Evolutionary conservation across 2,113 vertebrate species (phyloP), one percentile per base, ranked within the genome.

Genomic region (Psophia crepitans): DNA sequence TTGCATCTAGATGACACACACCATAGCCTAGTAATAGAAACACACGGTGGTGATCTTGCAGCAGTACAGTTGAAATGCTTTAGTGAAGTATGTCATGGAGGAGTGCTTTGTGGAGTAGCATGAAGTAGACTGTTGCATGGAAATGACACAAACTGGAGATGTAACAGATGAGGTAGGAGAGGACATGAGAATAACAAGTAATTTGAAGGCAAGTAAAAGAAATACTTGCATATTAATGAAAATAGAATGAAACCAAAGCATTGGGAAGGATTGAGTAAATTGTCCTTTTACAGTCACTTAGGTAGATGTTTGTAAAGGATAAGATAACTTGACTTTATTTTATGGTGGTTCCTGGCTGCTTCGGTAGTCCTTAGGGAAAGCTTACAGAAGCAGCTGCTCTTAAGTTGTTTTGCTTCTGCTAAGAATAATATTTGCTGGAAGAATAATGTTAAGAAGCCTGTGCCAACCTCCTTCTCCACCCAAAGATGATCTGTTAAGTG

Each of bases 1-100:
- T 64, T 70, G 58, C 20, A 23, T 84, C 15, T 30, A 5, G n/a
- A 11, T 77, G 21, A 14, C 0, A 0, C 10, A 8, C 9, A 2
- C 15, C 2, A 1, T 0, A 2, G 46, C 0, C 0, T 16, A 6
- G 30, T n/a, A 61, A 35, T 54, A 54, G 76, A 51, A 68, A 44
- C 37, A 17, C 0, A 0, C 3, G 4, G 11, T 44, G 14, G 5
- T 75, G 21, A 32, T 69, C 15, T 39, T 80, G 63, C 30, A 43
- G 85, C 68, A 78, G 51, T 17, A n/a, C 9, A 12, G 26, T 37
- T 61, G 79, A 84, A 84, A 33, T 48, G 16, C 24, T 92, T 30
- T 37, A 26, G 8, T 44, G 6, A 69, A 83, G 26, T 19, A 3
- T 49, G 13, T 89, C 65, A 41, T 84, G 77, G 57, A 64, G 53